These are phyloP conservation scores for Coleophora deauratella DNA, from an alignment of 2,888 invertebrate genomes.

Conservation along the genomic window DNA sequence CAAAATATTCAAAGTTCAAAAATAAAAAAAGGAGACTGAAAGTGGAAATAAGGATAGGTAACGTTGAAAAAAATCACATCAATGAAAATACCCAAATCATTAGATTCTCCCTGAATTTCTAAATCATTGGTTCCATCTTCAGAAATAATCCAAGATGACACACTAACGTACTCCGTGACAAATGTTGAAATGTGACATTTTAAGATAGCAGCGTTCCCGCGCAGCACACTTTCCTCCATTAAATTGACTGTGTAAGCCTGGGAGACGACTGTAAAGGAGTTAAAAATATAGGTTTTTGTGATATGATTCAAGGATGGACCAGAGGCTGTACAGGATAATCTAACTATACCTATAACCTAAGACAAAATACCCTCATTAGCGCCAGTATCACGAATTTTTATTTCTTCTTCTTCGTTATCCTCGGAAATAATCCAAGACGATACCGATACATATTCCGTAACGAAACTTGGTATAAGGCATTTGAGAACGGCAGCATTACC, in stretches of 20 bases:
- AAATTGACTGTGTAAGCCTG: conserved; percentile 92
- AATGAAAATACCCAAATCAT: conserved; percentile 50
- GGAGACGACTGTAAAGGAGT: conserved; percentile 83
- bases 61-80: neutral
- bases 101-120: conserved; percentile 61
- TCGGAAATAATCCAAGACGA: conserved; percentile 86
- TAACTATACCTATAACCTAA: neutral
- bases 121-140: conserved; percentile 70
- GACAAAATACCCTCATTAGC: conserved; percentile 43
- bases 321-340: conserved; percentile 7
- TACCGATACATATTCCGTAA: conserved; percentile 87
- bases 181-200: conserved; percentile 96
- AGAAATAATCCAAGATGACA: conserved; percentile 90
- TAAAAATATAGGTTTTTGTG: neutral
- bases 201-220: conserved; percentile 90
- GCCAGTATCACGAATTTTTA: conserved; percentile 39
- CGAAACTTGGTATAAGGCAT: conserved; percentile 89
- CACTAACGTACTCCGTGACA: conserved; percentile 91
- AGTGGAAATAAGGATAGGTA: neutral
- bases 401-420: conserved; percentile 47
- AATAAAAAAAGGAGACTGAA: neutral
- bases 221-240: conserved; percentile 92
- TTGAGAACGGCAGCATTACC: conserved; percentile 88
- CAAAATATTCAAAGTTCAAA: conserved; percentile 3
- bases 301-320: neutral